Percentiles rank a stretch among this genome's conserved stretches.
Evolutionary conservation across 2,888 invertebrate genomes (phyloP).

Genomic region (Dasysyrphus tricinctus): DNA sequence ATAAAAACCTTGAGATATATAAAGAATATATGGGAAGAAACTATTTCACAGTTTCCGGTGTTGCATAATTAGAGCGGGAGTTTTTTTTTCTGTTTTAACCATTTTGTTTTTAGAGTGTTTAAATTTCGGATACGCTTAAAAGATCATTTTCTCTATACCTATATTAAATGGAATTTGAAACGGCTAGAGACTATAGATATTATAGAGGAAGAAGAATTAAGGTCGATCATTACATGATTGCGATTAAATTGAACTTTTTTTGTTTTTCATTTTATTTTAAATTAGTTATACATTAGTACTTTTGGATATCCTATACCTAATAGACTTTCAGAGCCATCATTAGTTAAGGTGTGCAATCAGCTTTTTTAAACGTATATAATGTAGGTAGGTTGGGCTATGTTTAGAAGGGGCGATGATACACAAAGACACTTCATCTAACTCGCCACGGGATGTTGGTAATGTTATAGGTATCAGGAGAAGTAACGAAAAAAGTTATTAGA

Average conservation of each 20-base stretch:
- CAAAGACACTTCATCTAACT: too few relatives aligned
- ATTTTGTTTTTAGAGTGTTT: constrained; percentile 5
- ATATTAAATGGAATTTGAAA: constrained; percentile 41
- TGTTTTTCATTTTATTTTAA: neutral
- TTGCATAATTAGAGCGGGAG: constrained; percentile 70
- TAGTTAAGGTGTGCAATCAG: neutral
- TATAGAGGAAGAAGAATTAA: constrained; percentile 2
- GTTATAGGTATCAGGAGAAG: too few relatives aligned
- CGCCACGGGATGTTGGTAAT: too few relatives aligned
- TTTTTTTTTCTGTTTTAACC: constrained; percentile 1
- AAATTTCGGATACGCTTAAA: constrained; percentile 63
- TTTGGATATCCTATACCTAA: neutral
- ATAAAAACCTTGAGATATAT: constrained; percentile 69
- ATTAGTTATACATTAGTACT: neutral
- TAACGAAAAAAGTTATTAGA: too few relatives aligned
- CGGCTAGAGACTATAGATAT: constrained; percentile 3
- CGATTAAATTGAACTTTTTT: constrained; percentile 65
- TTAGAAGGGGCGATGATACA: too few relatives aligned
- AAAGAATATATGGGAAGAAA: constrained; percentile 58
- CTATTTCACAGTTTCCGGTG: constrained; percentile 68
- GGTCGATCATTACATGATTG: constrained; percentile 50
- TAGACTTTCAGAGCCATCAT: neutral
- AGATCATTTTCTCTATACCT: constrained; percentile 57
- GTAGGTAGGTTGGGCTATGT: too few relatives aligned
- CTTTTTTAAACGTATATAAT: neutral